These are phyloP conservation scores for Xylocopa sonorina DNA, from an alignment of 1,140 invertebrate species.

Conservation along the genomic window DNA sequence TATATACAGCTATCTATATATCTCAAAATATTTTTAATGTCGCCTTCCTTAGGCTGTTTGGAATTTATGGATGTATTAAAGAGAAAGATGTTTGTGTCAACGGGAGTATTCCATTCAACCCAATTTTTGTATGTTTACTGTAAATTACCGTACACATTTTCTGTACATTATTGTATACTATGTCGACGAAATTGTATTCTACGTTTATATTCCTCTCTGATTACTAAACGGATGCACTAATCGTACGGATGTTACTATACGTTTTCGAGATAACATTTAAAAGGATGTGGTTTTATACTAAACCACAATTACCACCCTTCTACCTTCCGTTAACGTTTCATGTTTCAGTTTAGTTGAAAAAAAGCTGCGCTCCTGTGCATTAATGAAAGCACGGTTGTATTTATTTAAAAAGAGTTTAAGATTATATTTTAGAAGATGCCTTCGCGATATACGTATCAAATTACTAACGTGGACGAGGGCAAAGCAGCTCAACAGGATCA, in stretches of 20 bases:
- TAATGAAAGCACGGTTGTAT: not conserved
- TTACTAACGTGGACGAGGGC: constrained; percentile 18
- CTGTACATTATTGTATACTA: too few relatives aligned
- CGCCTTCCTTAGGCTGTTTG: constrained; percentile 29
- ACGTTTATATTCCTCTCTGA: not conserved
- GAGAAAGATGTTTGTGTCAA: constrained; percentile 31
- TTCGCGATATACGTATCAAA: constrained; percentile 53
- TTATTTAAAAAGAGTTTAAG: not conserved
- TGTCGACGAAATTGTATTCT: not conserved
- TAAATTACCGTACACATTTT: too few relatives aligned
- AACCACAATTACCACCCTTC: constrained; percentile 54
- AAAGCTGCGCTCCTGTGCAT: not conserved
- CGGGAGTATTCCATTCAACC: not conserved
- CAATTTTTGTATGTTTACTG: too few relatives aligned
- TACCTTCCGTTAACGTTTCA: not conserved
- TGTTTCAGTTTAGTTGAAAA: not conserved
- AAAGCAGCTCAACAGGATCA: constrained; percentile 54
- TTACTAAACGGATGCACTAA: not conserved
- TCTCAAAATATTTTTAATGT: constrained; percentile 50
- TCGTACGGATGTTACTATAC: not conserved
- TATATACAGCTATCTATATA: too few relatives aligned
- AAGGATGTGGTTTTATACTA: constrained; percentile 64
- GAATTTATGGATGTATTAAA: constrained; percentile 48
- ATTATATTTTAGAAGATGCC: constrained; percentile 44
- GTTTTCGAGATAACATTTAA: constrained; percentile 35